These are phyloP conservation scores for Graphium colonna DNA, from an alignment of 2,888 invertebrate genomes.

Conservation along the genomic window DNA sequence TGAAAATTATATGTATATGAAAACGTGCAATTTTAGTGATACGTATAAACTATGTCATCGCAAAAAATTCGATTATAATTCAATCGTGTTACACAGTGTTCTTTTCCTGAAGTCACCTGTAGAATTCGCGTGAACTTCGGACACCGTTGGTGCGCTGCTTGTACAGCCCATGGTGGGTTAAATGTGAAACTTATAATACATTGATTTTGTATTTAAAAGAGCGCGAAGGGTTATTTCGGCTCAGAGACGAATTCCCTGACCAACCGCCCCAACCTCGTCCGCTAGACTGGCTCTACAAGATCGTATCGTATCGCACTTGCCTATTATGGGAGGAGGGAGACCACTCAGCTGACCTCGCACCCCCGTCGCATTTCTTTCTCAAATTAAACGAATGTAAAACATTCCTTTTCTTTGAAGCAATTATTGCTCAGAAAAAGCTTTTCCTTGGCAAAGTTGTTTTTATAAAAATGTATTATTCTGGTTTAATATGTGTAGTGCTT, in stretches of 20 bases:
- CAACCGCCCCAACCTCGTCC: constrained; percentile 50
- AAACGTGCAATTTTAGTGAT: constrained; percentile 9
- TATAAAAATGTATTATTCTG: not conserved
- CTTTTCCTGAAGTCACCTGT: constrained; percentile 36
- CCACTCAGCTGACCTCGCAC: constrained; percentile 76
- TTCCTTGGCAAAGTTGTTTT: constrained; percentile 33
- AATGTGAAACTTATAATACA: constrained; percentile 31
- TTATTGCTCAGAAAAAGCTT: constrained; percentile 52
- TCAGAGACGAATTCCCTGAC: constrained; percentile 37
- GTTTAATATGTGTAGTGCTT: not conserved
- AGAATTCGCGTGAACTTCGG: constrained; percentile 47
- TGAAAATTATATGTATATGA: not conserved
- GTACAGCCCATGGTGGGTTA: constrained; percentile 69
- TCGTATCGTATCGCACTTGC: constrained; percentile 63
- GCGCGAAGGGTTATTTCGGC: constrained; percentile 21
- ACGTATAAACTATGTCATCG: not conserved
- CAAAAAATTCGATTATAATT: too few relatives aligned
- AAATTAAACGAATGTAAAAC: constrained; percentile 66
- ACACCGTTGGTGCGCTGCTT: constrained; percentile 63
- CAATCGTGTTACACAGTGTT: not conserved
- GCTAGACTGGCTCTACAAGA: constrained; percentile 49
- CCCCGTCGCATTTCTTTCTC: constrained; percentile 74
- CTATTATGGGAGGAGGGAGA: constrained; percentile 72
- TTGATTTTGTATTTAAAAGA: constrained; percentile 27
- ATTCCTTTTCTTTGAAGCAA: constrained; percentile 55